Percentiles rank a stretch among this genome's conserved stretches.
These are phyloP conservation scores for Sebastes flavidus DNA, from an alignment of 2,797 vertebrate species.

Conservation along the genomic window DNA sequence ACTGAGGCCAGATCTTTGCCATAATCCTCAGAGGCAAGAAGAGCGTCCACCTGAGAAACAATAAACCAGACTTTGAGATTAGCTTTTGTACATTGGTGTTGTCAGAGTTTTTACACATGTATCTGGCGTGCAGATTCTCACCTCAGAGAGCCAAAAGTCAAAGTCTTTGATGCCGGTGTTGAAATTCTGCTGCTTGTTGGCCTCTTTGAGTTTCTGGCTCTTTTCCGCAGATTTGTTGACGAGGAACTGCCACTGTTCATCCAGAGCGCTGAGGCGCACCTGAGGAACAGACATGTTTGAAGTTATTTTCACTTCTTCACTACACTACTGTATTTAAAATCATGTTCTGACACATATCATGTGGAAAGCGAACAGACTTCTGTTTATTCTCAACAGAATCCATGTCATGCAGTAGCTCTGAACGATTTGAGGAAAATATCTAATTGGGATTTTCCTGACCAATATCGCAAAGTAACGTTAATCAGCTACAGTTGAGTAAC, in stretches of 20 bases:
- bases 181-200: conserved; percentile 99
- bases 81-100: background rate
- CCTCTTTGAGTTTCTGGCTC: conserved; percentile 98
- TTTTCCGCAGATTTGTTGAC: conserved; percentile 98
- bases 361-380: background rate
- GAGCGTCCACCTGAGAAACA: conserved; percentile 91
- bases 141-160: conserved; percentile 99
- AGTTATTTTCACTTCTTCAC: background rate
- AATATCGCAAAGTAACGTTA: background rate
- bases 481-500: background rate
- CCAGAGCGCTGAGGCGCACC: conserved; percentile 91
- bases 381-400: background rate
- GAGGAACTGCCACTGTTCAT: conserved; percentile 98
- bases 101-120: background rate
- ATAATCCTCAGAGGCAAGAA: conserved; percentile 97
- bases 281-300: conserved; percentile 42
- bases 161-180: conserved; percentile 99
- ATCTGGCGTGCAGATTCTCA: conserved; percentile 49
- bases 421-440: background rate
- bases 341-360: background rate
- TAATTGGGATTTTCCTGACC: background rate
- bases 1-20: conserved; percentile 98
- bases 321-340: background rate
- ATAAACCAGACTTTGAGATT: background rate
- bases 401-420: background rate